These are phyloP conservation scores for Patiria miniata DNA, from an alignment of 35 echinoderm and acorn worm genomes.

Conservation along the genomic window DNA sequence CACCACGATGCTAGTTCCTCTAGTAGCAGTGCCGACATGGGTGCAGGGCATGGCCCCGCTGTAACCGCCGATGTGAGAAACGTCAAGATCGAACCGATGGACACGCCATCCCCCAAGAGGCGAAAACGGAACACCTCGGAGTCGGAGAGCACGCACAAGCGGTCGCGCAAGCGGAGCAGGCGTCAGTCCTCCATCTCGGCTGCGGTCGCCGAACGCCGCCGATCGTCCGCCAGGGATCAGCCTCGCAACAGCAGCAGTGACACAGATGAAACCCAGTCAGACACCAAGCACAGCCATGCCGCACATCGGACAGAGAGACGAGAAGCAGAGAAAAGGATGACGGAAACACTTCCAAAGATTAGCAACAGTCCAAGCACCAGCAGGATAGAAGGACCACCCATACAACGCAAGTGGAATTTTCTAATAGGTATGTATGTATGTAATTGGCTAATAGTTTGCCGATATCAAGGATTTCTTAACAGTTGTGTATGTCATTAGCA, in stretches of 20 bases:
- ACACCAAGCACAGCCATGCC: conserved; percentile 1
- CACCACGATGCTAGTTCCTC: not conserved
- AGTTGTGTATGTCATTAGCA: not conserved
- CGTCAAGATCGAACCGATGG: not conserved
- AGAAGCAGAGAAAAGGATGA: not conserved
- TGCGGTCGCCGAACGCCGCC: conserved; percentile 24
- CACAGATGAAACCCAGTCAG: conserved; percentile 74
- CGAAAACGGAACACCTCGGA: conserved; percentile 67
- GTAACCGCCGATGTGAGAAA: not conserved
- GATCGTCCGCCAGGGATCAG: conserved; percentile 42
- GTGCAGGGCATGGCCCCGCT: not conserved
- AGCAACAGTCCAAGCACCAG: not conserved
- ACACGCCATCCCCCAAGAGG: conserved; percentile 38
- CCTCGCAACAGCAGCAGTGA: conserved; percentile 84
- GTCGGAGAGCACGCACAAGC: conserved; percentile 34
- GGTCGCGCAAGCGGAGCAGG: conserved; percentile 46
- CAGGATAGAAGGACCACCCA: conserved; percentile 28
- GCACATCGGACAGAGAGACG: not conserved
- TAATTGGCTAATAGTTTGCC: not conserved
- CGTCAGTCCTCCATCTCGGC: conserved; percentile 54
- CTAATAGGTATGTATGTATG: conserved; percentile 41
- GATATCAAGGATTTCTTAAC: no score
- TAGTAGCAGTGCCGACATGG: not conserved
- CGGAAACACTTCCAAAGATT: not conserved
- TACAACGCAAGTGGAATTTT: conserved; percentile 56